Base-by-base conservation (phyloP, 2,888 invertebrate species). In the Tetanocera ferruginea region DNA sequence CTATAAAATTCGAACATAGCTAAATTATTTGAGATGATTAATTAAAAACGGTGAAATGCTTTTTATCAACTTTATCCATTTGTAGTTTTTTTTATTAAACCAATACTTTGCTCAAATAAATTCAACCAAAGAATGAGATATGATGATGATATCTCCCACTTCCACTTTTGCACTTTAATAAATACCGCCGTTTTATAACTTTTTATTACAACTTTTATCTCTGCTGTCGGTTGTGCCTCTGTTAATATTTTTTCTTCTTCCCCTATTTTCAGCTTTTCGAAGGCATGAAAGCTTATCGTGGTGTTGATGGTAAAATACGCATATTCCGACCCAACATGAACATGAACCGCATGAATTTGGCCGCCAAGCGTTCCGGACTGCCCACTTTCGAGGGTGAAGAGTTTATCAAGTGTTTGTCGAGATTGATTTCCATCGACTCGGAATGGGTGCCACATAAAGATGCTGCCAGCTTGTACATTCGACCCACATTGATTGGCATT, bases 371-470 rank as follows among this genome's bases (percentile, higher is more conserved):
- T 83, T 93, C 96, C 17, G 95, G 96, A 31, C 90, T 99, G 80
- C 99, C 99, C 23, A 93, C 93, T 73, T 99, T 99, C 90, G 95
- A 97, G 87, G 93, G 94, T 0, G 91, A 93, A 5, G 98, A 99
- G 90, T 91, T 98, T 81, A 92, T 97, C 76, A 93, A 95, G 85
- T 97, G 98, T 87, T 91, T 99, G 62, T 92, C 93, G 83, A 93
- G 97, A 85, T 91, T 99, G 80, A 91, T 99, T 76, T 93, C 94
- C 85, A 94, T 99, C 81, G 99, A 99, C 89, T 95, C 96, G 86
- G 98, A 98, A 90, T 99, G 99, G 99, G 98, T 99, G 9, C 99
- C 99, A 8, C 95, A 97, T 89, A 94, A 95, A 11, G 94, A 95
- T 85, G 92, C 95, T 55, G 95, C 97, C 84, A 97, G 98, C 84